Evolutionary conservation across 1,140 invertebrate genomes (phyloP).

Genomic region (Phymastichus coffea): DNA sequence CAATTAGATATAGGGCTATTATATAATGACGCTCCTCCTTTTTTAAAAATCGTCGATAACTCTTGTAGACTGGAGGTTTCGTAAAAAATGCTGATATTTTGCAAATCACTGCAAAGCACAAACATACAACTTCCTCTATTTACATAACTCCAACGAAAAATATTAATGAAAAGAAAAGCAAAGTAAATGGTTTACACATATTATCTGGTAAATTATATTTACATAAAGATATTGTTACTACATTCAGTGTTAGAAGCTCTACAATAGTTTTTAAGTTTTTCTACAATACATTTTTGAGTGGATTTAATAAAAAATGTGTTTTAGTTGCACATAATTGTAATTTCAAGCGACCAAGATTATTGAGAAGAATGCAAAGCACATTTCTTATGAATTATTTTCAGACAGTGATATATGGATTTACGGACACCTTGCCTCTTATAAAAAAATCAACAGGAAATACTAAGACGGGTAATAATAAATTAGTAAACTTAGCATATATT

Average conservation of each 20-base stretch:
- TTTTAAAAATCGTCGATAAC: background rate
- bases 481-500: constrained; percentile 9
- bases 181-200: background rate
- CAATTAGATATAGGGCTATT: background rate
- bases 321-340: constrained; percentile 23
- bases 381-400: constrained; percentile 21
- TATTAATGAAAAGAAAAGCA: background rate
- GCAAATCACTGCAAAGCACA: background rate
- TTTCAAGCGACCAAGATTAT: constrained; percentile 14
- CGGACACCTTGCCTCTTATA: constrained; percentile 23
- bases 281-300: constrained; percentile 20
- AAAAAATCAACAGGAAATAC: background rate
- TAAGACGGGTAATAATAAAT: constrained; percentile 20
- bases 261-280: constrained; percentile 16
- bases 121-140: background rate
- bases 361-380: constrained; percentile 11
- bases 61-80: constrained; percentile 3
- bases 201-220: background rate
- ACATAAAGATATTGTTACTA: background rate
- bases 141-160: background rate
- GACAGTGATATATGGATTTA: constrained; percentile 20
- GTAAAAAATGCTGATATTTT: constrained; percentile 4
- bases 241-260: constrained; percentile 15
- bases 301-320: constrained; percentile 13
- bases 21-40: background rate